Evolutionary conservation across 2,113 vertebrate genomes (phyloP).

Genomic region (Bucco capensis): DNA sequence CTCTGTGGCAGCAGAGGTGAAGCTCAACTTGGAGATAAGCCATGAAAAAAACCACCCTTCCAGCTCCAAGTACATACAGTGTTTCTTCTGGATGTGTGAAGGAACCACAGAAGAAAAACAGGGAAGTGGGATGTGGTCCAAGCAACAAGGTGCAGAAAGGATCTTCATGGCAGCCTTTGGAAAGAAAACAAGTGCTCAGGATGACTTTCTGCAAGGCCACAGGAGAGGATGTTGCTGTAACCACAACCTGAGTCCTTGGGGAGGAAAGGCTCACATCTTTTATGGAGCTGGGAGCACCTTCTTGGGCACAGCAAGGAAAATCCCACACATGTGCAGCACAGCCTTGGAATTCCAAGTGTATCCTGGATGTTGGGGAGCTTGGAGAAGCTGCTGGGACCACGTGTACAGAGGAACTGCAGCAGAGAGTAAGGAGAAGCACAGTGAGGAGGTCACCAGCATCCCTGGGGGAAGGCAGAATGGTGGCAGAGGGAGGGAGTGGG

Average conservation of each 20-base stretch:
- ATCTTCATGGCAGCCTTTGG: background rate
- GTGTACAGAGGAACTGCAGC: background rate
- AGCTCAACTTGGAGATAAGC: background rate
- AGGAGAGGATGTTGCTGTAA: background rate
- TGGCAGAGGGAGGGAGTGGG: no score
- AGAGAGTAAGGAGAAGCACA: background rate
- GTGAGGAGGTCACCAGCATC: background rate
- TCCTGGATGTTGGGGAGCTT: background rate
- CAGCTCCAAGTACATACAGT: background rate
- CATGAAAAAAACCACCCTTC: background rate
- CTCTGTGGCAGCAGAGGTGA: background rate
- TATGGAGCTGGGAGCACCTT: background rate
- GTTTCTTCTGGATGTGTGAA: background rate
- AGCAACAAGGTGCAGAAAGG: background rate
- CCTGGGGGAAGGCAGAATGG: no score
- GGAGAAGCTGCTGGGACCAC: background rate
- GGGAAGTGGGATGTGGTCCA: background rate
- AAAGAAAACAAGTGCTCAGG: background rate
- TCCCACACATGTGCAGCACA: background rate
- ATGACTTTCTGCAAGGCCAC: background rate
- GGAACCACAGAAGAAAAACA: background rate
- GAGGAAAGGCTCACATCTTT: background rate
- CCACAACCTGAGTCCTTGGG: background rate
- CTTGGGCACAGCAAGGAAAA: background rate
- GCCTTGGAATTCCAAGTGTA: background rate